Conservation (phyloP, 30 jellyfish, hydroid and myxozoan species). For the Aurelia aurita region DNA sequence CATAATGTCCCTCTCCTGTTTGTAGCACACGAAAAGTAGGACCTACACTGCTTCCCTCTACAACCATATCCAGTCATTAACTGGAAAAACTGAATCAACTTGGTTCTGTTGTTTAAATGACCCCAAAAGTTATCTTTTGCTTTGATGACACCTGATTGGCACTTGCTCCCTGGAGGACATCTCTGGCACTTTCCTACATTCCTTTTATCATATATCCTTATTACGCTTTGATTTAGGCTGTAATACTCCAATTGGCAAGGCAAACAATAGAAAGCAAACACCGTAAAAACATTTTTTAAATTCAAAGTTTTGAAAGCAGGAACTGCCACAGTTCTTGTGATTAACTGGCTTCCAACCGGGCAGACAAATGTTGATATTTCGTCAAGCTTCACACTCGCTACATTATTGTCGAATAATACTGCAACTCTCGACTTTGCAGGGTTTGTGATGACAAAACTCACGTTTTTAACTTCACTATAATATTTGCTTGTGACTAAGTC, state of each 20-base stretch:
- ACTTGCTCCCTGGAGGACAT: constrained; percentile 27
- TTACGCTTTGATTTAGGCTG: neutral
- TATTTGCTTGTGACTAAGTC: too few relatives aligned
- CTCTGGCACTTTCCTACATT: neutral
- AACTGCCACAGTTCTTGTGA: too few relatives aligned
- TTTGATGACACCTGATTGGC: constrained; percentile 15
- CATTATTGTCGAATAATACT: too few relatives aligned
- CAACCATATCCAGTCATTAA: constrained; percentile 25
- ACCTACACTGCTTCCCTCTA: neutral
- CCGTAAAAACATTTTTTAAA: neutral
- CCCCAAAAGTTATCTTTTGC: constrained; percentile 31
- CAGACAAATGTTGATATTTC: too few relatives aligned
- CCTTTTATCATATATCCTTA: neutral
- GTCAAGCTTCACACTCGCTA: too few relatives aligned
- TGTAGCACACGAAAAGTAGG: constrained; percentile 3
- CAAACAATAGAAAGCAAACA: constrained; percentile 19
- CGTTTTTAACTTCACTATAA: too few relatives aligned
- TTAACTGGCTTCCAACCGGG: too few relatives aligned
- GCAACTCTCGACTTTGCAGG: too few relatives aligned
- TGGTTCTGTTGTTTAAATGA: neutral
- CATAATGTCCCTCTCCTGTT: constrained; percentile 34
- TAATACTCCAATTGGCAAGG: constrained; percentile 5
- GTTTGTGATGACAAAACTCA: too few relatives aligned
- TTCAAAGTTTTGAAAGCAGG: too few relatives aligned
- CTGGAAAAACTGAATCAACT: neutral